These are phyloP conservation scores for Boleophthalmus pectinirostris DNA, from an alignment of 2,113 vertebrate genomes.

Conservation along the genomic window DNA sequence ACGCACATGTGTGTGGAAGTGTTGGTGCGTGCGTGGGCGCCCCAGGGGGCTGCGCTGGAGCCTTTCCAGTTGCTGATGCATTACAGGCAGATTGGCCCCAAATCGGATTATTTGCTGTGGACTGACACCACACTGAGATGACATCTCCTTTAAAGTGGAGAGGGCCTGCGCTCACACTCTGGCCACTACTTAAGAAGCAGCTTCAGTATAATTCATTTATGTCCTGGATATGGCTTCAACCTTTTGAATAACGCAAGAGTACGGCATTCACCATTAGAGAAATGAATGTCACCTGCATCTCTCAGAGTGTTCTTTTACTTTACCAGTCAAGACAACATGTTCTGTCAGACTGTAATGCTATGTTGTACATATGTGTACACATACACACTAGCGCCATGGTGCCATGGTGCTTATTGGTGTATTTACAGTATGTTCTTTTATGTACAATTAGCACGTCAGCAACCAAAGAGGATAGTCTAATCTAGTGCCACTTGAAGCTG, in stretches of 20 bases:
- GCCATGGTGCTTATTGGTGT: constrained; percentile 32
- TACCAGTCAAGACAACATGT: constrained; percentile 53
- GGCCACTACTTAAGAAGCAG: constrained; percentile 71
- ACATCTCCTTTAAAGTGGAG: constrained; percentile 77
- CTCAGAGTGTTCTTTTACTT: constrained; percentile 48
- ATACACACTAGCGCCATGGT: neutral
- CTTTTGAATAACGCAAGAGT: constrained; percentile 67
- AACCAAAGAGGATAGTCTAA: constrained; percentile 57
- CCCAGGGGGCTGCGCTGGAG: constrained; percentile 48
- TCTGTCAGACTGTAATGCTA: constrained; percentile 5
- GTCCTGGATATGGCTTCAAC: constrained; percentile 66
- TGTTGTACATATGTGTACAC: constrained; percentile 1
- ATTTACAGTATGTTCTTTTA: constrained; percentile 52
- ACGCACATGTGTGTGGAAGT: constrained; percentile 33
- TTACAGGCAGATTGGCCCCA: constrained; percentile 76
- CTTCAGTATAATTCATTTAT: constrained; percentile 73
- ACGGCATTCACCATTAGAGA: constrained; percentile 73
- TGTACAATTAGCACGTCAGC: constrained; percentile 62
- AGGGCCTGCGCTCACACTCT: constrained; percentile 71
- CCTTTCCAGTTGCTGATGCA: constrained; percentile 76
- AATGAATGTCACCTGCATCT: constrained; percentile 72
- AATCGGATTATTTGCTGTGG: constrained; percentile 77
- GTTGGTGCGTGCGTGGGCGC: constrained; percentile 32
- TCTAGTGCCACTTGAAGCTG: constrained; percentile 53
- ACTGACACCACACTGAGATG: constrained; percentile 77